Conservation (phyloP, 64 coral and sea anemone genomes). For the Porites lutea region DNA sequence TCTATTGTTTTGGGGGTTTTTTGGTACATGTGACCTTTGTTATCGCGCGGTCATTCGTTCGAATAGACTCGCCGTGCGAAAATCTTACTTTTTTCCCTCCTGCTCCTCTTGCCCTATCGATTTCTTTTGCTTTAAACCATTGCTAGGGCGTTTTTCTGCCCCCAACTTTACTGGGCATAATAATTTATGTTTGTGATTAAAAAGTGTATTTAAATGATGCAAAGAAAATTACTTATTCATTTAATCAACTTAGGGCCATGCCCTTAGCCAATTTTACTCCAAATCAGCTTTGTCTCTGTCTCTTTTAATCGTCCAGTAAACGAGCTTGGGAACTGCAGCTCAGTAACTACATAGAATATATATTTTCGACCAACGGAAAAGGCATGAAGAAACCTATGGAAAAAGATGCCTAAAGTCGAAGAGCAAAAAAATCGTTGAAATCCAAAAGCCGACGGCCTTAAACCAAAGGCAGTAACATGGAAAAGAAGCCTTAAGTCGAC, state of each 20-base stretch:
- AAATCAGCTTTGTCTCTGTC: background rate
- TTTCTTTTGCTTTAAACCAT: background rate
- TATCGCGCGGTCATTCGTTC: slow-evolving; percentile 1
- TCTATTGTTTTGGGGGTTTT: background rate
- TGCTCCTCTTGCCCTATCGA: background rate
- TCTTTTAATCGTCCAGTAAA: background rate
- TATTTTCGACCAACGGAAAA: background rate
- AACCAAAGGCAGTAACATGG: too few species aligned
- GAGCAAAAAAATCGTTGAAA: too few species aligned
- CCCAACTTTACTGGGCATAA: background rate
- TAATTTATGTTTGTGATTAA: background rate
- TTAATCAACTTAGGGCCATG: background rate
- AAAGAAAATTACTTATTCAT: background rate
- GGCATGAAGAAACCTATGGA: background rate
- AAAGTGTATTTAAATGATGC: background rate
- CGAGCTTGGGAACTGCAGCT: background rate
- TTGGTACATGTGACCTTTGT: background rate
- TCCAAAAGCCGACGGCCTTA: too few species aligned
- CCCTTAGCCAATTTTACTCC: background rate
- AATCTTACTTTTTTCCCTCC: background rate
- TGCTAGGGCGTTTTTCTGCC: slow-evolving; percentile 2
- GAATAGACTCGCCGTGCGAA: background rate
- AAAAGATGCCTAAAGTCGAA: too few species aligned
- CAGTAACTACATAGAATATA: background rate
- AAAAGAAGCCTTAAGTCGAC: too few species aligned